phyloP scores from a whole-genome alignment of 1,140 invertebrate genomes.

The Pristionchus pacificus region DNA sequence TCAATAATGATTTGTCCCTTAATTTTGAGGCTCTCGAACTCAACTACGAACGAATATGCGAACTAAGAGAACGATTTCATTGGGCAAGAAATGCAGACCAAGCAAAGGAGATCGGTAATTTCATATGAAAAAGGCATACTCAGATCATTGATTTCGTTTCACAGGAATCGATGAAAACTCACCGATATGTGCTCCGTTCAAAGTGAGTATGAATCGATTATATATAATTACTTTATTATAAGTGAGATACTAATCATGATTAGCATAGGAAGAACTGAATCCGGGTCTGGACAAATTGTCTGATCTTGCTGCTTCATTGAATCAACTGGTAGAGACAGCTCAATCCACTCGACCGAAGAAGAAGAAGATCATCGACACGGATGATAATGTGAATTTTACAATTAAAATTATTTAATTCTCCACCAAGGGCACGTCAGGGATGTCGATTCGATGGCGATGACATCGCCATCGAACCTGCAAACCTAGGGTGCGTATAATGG shows the following conservation, averaged over 20 bases:
- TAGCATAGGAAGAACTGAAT: constrained; percentile 49
- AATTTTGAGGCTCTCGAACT: constrained; percentile 41
- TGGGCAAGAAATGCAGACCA: constrained; percentile 52
- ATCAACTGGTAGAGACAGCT: constrained; percentile 28
- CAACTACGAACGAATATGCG: constrained; percentile 50
- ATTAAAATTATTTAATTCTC: no score
- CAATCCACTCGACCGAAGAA: background rate
- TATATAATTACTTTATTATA: background rate
- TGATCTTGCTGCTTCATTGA: constrained; percentile 36
- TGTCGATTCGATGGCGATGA: no score
- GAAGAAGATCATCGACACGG: background rate
- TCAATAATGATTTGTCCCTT: background rate
- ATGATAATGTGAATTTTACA: constrained; percentile 34
- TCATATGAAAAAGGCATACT: no score
- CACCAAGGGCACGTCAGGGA: no score
- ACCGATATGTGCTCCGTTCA: constrained; percentile 54
- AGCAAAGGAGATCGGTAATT: constrained; percentile 43
- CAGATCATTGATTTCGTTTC: no score
- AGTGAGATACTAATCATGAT: background rate
- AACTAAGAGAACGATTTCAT: constrained; percentile 40
- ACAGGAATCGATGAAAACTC: constrained; percentile 50
- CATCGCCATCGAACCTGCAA: no score
- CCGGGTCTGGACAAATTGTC: constrained; percentile 40
- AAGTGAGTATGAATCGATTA: constrained; percentile 30
- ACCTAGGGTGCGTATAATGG: no score